phyloP scores from a whole-genome alignment of 1,140 invertebrate genomes.

The Heliconius himera region DNA sequence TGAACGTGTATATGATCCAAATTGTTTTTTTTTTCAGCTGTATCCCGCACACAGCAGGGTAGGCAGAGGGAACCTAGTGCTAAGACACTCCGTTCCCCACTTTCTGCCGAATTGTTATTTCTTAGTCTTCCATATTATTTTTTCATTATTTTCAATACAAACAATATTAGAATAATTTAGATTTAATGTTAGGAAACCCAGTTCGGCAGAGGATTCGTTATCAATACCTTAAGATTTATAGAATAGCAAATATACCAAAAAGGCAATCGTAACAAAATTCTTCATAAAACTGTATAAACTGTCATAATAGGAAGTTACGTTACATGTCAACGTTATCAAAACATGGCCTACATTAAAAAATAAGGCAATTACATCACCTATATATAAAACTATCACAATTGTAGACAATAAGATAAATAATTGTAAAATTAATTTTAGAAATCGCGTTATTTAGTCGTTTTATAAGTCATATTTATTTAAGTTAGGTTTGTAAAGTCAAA shows the following conservation, averaged over 20 bases:
- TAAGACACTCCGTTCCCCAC: too few species aligned
- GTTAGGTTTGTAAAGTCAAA: neutral
- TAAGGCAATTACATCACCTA: conserved; percentile 12
- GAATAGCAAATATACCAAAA: neutral
- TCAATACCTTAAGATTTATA: neutral
- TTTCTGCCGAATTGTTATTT: too few species aligned
- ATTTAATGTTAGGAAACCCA: neutral
- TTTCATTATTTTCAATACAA: too few species aligned
- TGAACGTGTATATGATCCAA: too few species aligned
- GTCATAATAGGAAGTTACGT: conserved; percentile 1
- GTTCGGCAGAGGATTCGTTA: neutral
- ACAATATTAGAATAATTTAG: too few species aligned
- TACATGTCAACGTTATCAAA: neutral
- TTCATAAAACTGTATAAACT: neutral
- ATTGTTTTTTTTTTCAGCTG: too few species aligned
- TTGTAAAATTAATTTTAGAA: neutral
- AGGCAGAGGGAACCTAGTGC: too few species aligned
- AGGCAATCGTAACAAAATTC: neutral
- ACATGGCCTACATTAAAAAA: neutral
- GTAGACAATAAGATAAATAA: neutral
- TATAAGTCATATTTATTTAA: neutral
- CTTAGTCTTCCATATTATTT: too few species aligned
- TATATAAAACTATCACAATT: neutral
- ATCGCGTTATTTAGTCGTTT: neutral
- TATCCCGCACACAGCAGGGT: too few species aligned